phyloP scores from a whole-genome alignment of 2,888 invertebrate species.

The Lasioglossum lativentre region DNA sequence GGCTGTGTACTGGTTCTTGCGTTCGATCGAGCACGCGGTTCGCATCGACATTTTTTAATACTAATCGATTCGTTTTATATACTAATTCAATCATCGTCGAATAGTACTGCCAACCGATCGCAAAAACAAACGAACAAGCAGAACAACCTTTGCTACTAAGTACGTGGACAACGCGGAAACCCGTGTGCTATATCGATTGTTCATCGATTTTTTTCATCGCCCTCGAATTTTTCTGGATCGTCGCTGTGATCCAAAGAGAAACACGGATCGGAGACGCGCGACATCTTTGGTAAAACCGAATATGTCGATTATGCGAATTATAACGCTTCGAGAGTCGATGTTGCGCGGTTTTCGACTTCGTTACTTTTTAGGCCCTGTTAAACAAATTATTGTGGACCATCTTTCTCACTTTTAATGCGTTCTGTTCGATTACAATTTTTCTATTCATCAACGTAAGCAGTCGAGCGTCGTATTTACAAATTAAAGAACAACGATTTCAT shows the following conservation, averaged over 20 bases:
- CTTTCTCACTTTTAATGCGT: neutral
- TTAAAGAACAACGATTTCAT: too few species aligned
- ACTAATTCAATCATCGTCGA: conserved; percentile 1
- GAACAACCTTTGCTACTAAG: conserved; percentile 39
- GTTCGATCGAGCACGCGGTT: conserved; percentile 55
- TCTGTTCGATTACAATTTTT: too few species aligned
- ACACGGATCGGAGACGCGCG: conserved; percentile 47
- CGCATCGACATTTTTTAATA: conserved; percentile 34
- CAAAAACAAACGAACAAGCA: conserved; percentile 1
- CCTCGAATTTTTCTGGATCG: neutral
- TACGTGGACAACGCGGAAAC: conserved; percentile 39
- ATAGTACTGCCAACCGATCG: neutral
- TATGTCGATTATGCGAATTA: neutral
- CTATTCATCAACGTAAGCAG: too few species aligned
- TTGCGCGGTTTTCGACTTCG: neutral
- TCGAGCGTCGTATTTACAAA: too few species aligned
- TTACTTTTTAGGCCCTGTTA: neutral
- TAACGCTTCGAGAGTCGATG: neutral
- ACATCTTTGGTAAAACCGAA: conserved; percentile 46
- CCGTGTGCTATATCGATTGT: neutral
- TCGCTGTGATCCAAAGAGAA: conserved; percentile 1
- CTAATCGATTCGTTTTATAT: neutral
- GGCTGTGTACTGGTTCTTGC: conserved; percentile 32
- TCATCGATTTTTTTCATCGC: neutral
- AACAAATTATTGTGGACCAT: neutral